These are phyloP conservation scores for Coenonympha arcania DNA, from an alignment of 2,888 invertebrate species.

Conservation along the genomic window DNA sequence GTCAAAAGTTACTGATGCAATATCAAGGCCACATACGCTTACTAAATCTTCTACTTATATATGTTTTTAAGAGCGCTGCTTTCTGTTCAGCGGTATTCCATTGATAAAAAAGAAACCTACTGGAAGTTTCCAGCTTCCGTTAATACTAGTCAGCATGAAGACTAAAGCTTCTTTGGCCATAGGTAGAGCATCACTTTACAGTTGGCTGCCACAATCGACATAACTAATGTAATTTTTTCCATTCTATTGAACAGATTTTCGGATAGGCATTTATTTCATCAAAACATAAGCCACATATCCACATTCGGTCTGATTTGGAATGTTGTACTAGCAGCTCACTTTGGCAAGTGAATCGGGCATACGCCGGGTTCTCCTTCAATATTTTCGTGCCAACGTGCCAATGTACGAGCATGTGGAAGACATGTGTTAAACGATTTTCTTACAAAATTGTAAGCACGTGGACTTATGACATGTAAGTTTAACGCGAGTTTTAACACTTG, in stretches of 20 bases:
- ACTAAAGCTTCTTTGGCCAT: background rate
- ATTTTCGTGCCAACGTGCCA: constrained; percentile 27
- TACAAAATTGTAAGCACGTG: constrained; percentile 6
- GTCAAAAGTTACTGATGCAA: background rate
- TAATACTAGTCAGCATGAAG: background rate
- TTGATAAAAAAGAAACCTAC: background rate
- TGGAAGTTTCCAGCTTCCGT: background rate
- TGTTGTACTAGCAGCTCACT: background rate
- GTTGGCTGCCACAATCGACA: background rate
- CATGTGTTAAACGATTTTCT: constrained; percentile 27
- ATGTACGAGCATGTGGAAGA: constrained; percentile 28
- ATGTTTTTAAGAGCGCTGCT: background rate
- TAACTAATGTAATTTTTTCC: background rate
- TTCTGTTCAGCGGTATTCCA: background rate
- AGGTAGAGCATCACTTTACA: background rate
- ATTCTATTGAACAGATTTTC: background rate
- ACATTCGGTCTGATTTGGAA: background rate
- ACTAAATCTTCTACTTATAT: background rate
- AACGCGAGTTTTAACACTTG: background rate
- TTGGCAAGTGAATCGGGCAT: background rate
- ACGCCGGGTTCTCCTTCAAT: constrained; percentile 25
- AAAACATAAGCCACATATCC: background rate
- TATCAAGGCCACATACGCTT: background rate
- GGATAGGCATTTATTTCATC: background rate
- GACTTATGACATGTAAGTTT: background rate